Conservation (phyloP, 2,888 invertebrate species). For the Malachius bipustulatus region DNA sequence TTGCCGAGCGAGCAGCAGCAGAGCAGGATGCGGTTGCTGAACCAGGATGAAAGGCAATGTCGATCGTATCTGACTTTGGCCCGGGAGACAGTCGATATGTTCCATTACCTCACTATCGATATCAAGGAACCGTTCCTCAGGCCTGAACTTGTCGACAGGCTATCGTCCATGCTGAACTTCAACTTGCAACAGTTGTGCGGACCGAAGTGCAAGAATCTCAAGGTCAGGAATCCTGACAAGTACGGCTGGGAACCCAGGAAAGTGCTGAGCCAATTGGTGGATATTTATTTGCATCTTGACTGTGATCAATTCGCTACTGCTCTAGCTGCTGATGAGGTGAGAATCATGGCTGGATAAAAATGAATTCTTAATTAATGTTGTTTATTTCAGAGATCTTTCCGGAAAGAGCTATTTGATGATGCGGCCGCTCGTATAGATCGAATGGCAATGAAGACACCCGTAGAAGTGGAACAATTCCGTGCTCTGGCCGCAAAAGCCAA, state of each 20-base stretch:
- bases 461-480: conserved; percentile 77
- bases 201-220: conserved; percentile 86
- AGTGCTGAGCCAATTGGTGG: conserved; percentile 81
- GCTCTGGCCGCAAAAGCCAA: conserved; percentile 65
- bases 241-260: conserved; percentile 96
- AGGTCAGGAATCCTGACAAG: conserved; percentile 85
- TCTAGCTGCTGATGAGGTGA: conserved; percentile 89
- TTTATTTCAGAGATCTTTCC: conserved; percentile 74
- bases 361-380: background rate
- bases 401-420: conserved; percentile 83
- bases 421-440: conserved; percentile 74
- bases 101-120: conserved; percentile 89
- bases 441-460: conserved; percentile 69
- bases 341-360: conserved; percentile 16
- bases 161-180: conserved; percentile 97
- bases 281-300: conserved; percentile 94
- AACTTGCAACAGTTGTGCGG: conserved; percentile 95
- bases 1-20: conserved; percentile 59
- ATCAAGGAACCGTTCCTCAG: conserved; percentile 91
- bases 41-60: conserved; percentile 77
- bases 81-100: conserved; percentile 95
- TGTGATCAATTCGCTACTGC: conserved; percentile 84
- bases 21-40: conserved; percentile 62
- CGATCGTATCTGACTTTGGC: conserved; percentile 84
- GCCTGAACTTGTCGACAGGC: conserved; percentile 76